Conservation (phyloP, 2,888 invertebrate genomes). For the Drosophila anceps region DNA sequence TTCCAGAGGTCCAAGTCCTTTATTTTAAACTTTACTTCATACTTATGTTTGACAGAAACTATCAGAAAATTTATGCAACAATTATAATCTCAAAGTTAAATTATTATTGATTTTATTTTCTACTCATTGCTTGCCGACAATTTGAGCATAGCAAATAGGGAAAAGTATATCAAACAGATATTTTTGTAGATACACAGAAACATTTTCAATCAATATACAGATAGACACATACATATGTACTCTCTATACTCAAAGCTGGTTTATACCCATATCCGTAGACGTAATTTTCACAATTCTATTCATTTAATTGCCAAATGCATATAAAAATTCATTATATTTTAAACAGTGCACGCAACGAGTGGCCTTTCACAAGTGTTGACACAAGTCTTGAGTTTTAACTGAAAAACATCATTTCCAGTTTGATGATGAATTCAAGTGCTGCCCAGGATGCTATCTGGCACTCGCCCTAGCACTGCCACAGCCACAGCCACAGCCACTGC, state of each 20-base stretch:
- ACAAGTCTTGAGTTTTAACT: constrained; percentile 85
- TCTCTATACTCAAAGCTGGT: neutral
- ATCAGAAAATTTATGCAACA: too few species aligned
- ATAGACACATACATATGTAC: neutral
- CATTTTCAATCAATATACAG: neutral
- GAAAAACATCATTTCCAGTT: constrained; percentile 84
- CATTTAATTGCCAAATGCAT: constrained; percentile 11
- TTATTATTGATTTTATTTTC: neutral
- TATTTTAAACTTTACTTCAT: too few species aligned
- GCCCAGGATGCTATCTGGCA: constrained; percentile 25
- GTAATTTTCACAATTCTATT: constrained; percentile 21
- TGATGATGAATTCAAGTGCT: constrained; percentile 73
- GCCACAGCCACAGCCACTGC: neutral
- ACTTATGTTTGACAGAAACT: neutral
- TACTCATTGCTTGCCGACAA: neutral
- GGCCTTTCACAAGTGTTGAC: constrained; percentile 83
- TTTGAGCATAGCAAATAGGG: too few species aligned
- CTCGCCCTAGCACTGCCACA: neutral
- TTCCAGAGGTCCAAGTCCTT: too few species aligned
- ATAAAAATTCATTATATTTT: constrained; percentile 65
- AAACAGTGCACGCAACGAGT: constrained; percentile 51
- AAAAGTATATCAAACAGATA: neutral
- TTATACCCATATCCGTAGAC: neutral
- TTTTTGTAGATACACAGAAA: too few species aligned
- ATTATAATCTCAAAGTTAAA: too few species aligned